Evolutionary conservation across 2,888 invertebrate species (phyloP).

Genomic region (Drosophila kuntzei): DNA sequence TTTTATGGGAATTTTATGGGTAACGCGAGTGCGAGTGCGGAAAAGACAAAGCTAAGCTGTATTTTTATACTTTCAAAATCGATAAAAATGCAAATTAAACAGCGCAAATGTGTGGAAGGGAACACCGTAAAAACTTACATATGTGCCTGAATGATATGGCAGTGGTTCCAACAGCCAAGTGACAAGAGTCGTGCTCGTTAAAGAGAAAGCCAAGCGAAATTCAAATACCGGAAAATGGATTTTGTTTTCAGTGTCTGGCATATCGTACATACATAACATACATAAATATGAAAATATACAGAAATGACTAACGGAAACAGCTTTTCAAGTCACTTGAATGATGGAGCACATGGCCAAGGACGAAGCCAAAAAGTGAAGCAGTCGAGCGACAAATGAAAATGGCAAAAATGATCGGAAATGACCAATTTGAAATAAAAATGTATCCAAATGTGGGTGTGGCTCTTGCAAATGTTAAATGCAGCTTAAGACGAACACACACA

Average conservation of each 20-base stretch:
- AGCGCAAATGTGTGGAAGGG: slow-evolving; percentile 52
- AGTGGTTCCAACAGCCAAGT: slow-evolving; percentile 10
- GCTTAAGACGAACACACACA: slow-evolving; percentile 23
- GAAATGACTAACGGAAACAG: slow-evolving; percentile 70
- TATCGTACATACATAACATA: slow-evolving; percentile 1
- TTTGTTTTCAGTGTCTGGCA: slow-evolving; percentile 59
- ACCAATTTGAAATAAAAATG: slow-evolving; percentile 82
- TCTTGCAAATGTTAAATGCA: slow-evolving; percentile 50
- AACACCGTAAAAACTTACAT: slow-evolving; percentile 36
- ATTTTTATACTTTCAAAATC: slow-evolving; percentile 67
- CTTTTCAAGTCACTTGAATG: slow-evolving; percentile 66
- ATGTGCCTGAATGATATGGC: slow-evolving; percentile 18
- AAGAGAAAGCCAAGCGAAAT: slow-evolving; percentile 50
- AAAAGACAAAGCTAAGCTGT: slow-evolving; percentile 73
- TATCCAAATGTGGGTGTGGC: slow-evolving; percentile 36
- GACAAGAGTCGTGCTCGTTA: slow-evolving; percentile 47
- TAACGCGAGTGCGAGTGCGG: slow-evolving; percentile 51
- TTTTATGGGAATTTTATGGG: slow-evolving; percentile 76
- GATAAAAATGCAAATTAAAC: slow-evolving; percentile 82
- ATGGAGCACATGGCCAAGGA: slow-evolving; percentile 61
- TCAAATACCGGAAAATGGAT: slow-evolving; percentile 70
- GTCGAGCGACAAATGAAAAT: slow-evolving; percentile 73
- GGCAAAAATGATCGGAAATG: slow-evolving; percentile 80
- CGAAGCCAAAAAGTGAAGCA: slow-evolving; percentile 34
- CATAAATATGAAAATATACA: slow-evolving; percentile 35